Evolutionary conservation across 2,888 invertebrate genomes (phyloP).

Genomic region (Dromius quadrimaculatus): DNA sequence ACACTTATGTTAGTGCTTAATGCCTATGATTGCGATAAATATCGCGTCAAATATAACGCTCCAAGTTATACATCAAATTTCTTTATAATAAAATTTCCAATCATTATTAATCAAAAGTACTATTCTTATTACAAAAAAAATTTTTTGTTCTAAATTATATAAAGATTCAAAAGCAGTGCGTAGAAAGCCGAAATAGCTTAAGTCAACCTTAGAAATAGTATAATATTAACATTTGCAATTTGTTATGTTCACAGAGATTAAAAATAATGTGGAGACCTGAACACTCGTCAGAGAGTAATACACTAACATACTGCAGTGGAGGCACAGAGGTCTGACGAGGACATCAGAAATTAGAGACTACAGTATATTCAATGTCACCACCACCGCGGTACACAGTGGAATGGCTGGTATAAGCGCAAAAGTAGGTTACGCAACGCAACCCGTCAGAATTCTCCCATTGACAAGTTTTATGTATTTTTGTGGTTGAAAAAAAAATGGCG

Average conservation of each 20-base stretch:
- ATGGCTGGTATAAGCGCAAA: conserved; percentile 63
- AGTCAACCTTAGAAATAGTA: background rate
- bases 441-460: conserved; percentile 6
- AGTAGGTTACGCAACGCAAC: conserved; percentile 20
- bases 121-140: too few species aligned
- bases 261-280: conserved; percentile 68
- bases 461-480: background rate
- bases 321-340: conserved; percentile 70
- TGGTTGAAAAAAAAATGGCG: conserved; percentile 18
- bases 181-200: too few species aligned
- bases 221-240: background rate
- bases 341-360: conserved; percentile 49
- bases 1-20: too few species aligned
- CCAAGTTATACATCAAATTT: too few species aligned
- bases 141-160: too few species aligned
- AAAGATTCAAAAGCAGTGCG: too few species aligned
- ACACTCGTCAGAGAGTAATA: conserved; percentile 65
- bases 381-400: conserved; percentile 64
- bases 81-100: too few species aligned
- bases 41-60: too few species aligned
- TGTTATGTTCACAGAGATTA: conserved; percentile 64
- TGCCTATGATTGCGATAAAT: too few species aligned
- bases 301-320: conserved; percentile 66
- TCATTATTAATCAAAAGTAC: too few species aligned
- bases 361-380: too few species aligned